These are phyloP conservation scores for Bombus cullumanus DNA, from an alignment of 1,140 invertebrate species.

Conservation along the genomic window DNA sequence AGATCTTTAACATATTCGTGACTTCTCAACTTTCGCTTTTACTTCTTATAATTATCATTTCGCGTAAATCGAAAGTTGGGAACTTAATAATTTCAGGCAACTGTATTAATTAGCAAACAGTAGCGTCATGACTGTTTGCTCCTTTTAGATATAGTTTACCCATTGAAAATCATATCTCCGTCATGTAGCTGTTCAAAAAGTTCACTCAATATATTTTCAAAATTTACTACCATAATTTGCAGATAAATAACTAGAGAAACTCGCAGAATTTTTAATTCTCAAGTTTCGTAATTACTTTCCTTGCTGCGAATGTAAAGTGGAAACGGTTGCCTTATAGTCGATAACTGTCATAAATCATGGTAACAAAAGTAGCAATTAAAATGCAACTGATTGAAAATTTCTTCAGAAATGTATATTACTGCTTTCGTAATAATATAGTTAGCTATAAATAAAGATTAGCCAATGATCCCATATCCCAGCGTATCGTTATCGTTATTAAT, in stretches of 20 bases:
- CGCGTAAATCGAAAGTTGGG: background rate
- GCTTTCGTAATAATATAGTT: too few relatives aligned
- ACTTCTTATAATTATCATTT: too few relatives aligned
- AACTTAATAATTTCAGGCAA: background rate
- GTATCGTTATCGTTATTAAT: conserved; percentile 23
- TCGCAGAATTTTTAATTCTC: background rate
- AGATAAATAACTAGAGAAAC: background rate
- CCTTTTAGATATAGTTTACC: background rate
- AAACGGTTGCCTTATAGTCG: background rate
- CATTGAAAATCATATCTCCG: background rate
- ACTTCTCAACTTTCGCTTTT: background rate
- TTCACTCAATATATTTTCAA: background rate
- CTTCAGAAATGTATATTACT: too few relatives aligned
- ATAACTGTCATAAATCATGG: background rate
- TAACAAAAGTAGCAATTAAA: too few relatives aligned
- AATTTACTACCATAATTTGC: background rate
- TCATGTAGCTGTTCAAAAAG: background rate
- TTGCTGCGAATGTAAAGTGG: background rate
- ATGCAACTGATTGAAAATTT: too few relatives aligned
- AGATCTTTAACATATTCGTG: background rate
- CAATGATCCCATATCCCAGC: background rate
- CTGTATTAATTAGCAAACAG: background rate
- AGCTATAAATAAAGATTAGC: too few relatives aligned
- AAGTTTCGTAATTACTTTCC: background rate
- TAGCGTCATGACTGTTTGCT: background rate